A percentile compares a stretch with the other conserved stretches of the same genome.
phyloP scores from a whole-genome alignment of 2,113 vertebrate species.

The Muntiacus muntjak region DNA sequence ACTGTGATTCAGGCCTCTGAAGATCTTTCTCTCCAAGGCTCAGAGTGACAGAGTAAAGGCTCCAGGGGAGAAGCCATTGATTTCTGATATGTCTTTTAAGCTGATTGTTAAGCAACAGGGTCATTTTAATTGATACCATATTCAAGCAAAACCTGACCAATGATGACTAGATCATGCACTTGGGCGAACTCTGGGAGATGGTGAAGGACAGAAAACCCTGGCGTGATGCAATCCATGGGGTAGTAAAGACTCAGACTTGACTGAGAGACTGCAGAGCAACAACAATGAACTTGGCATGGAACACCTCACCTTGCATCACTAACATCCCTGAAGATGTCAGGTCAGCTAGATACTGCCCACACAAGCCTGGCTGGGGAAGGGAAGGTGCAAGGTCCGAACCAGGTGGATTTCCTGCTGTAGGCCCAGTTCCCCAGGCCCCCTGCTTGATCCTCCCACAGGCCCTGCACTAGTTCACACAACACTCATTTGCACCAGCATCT shows the following conservation, averaged over 20 bases:
- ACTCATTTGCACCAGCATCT: background rate
- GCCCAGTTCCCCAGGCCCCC: background rate
- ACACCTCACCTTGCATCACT: background rate
- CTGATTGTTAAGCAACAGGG: background rate
- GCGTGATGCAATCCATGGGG: background rate
- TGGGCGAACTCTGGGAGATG: background rate
- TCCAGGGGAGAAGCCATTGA: background rate
- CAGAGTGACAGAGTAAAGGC: background rate
- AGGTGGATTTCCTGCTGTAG: background rate
- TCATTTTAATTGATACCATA: background rate
- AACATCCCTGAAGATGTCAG: background rate
- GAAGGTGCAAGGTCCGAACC: background rate
- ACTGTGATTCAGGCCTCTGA: background rate
- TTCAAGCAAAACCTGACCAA: background rate
- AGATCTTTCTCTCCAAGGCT: background rate
- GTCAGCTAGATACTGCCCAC: background rate
- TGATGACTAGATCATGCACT: background rate
- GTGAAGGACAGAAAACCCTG: background rate
- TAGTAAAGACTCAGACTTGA: rapidly evolving
- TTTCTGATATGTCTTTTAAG: background rate
- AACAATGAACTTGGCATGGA: background rate
- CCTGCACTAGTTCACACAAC: no score
- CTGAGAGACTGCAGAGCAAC: background rate
- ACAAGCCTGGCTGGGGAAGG: background rate
- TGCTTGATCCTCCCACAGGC: rapidly evolving